Conservation (phyloP, 2,113 vertebrate genomes). For the Cyphomyrus plagiostoma region DNA sequence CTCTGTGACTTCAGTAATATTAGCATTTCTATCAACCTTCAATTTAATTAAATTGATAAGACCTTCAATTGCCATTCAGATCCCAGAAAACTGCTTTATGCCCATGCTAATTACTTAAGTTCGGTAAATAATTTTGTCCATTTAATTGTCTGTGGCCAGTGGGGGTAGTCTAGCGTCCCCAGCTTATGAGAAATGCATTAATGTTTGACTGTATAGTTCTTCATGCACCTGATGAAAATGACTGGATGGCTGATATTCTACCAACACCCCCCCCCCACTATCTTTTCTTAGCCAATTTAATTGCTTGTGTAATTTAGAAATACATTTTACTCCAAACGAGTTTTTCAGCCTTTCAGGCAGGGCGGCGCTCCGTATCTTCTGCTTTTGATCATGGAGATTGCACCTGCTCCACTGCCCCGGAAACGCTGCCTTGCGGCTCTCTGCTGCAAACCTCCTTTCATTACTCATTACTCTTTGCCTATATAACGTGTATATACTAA, state of each 20-base stretch:
- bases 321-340: background rate
- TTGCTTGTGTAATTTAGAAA: conserved; percentile 7
- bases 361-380: background rate
- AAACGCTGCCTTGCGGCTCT: background rate
- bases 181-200: background rate
- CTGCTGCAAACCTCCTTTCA: background rate
- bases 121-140: background rate
- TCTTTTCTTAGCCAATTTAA: background rate
- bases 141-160: background rate
- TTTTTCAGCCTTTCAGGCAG: background rate
- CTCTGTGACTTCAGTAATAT: background rate
- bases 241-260: background rate
- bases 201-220: background rate
- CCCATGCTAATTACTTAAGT: background rate
- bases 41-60: background rate
- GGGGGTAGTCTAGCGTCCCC: background rate
- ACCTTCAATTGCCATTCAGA: conserved; percentile 3
- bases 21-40: conserved; percentile 4
- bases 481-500: background rate
- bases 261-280: background rate
- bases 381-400: background rate
- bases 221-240: background rate
- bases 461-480: background rate
- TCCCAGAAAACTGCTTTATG: background rate
- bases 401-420: conserved; percentile 4